Conservation (phyloP, 2,797 vertebrate genomes). For the Spinus olivaceus region DNA sequence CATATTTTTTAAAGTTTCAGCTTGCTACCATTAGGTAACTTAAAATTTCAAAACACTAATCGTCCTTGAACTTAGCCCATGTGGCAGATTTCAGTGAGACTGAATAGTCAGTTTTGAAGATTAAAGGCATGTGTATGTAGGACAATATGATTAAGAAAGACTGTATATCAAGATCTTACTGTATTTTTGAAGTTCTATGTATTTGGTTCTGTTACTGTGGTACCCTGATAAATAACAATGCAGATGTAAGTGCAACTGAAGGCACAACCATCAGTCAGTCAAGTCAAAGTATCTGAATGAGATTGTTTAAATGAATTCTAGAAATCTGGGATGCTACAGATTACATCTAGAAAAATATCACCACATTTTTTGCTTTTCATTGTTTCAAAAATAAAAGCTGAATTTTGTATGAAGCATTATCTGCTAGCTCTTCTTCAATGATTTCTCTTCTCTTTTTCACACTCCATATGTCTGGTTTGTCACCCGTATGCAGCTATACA, state of each 20-base stretch:
- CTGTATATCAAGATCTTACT: neutral
- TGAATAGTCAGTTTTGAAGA: neutral
- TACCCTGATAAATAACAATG: neutral
- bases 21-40: neutral
- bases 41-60: neutral
- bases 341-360: neutral
- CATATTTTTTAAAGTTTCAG: neutral
- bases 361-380: neutral
- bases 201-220: neutral
- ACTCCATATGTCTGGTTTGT: slow-evolving; percentile 30
- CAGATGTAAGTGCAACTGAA: neutral
- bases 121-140: neutral
- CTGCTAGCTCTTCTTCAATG: neutral
- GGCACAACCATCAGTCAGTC: neutral
- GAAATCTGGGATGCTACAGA: neutral
- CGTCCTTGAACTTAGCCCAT: neutral
- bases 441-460: slow-evolving; percentile 29
- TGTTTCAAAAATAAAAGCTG: neutral
- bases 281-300: neutral
- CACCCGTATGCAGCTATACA: neutral
- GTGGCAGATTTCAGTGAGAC: neutral
- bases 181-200: neutral
- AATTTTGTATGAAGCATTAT: neutral
- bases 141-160: neutral
- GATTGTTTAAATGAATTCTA: neutral